Percentiles rank a stretch among this genome's conserved stretches.
phyloP scores from a whole-genome alignment of 2,797 vertebrate species.

The Crenichthys baileyi region DNA sequence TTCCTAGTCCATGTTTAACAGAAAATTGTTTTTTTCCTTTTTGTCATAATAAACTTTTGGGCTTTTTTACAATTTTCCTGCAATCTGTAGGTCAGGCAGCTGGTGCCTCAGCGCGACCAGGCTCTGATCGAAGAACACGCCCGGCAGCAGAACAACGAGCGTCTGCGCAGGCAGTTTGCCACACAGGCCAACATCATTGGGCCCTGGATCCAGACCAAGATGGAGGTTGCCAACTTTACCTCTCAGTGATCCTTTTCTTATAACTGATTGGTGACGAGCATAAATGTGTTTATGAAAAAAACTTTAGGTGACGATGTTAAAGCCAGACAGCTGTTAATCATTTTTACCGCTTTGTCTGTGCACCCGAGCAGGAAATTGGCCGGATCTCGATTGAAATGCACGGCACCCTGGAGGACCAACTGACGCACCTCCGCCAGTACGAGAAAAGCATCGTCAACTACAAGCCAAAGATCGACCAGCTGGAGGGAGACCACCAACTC shows the following conservation, averaged over 20 bases:
- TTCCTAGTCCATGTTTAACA: not conserved
- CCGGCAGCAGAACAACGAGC: constrained; percentile 96
- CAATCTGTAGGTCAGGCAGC: constrained; percentile 87
- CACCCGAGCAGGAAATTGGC: constrained; percentile 89
- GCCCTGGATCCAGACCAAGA: constrained; percentile 99
- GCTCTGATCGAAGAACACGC: constrained; percentile 96
- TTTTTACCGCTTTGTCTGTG: not conserved
- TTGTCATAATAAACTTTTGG: not conserved
- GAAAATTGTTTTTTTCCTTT: not conserved
- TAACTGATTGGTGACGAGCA: not conserved
- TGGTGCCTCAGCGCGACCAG: constrained; percentile 95
- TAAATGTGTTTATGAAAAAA: not conserved
- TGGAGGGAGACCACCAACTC: constrained; percentile 96
- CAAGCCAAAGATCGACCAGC: constrained; percentile 98
- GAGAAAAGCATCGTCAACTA: constrained; percentile 98
- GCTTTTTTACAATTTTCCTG: not conserved
- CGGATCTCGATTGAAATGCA: constrained; percentile 99
- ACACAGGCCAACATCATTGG: constrained; percentile 97
- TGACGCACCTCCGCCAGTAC: constrained; percentile 92
- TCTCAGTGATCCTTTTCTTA: not conserved
- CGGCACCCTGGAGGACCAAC: constrained; percentile 95
- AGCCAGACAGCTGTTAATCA: not conserved
- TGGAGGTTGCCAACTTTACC: constrained; percentile 84
- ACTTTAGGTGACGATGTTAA: not conserved
- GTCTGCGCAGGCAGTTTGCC: constrained; percentile 93